Percentiles rank a stretch among this genome's conserved stretches.
Evolutionary conservation across 2,888 invertebrate species (phyloP).

Genomic region (Drosophila picticornis): DNA sequence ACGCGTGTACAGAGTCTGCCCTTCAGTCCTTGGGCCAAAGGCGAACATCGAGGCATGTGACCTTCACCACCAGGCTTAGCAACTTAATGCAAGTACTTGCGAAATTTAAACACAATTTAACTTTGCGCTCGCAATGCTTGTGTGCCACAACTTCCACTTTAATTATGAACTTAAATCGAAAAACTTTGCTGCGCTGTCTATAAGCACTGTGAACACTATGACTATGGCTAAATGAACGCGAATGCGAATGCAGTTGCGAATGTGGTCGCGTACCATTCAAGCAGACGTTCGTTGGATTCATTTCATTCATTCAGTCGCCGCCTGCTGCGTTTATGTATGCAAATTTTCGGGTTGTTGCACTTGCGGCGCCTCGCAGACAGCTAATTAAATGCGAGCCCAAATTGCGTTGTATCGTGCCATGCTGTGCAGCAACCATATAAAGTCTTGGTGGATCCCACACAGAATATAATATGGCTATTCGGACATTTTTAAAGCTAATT

Average conservation of each 20-base stretch:
- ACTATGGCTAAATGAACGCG: conserved; percentile 14
- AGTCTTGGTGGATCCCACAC: conserved; percentile 26
- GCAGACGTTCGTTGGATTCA: conserved; percentile 49
- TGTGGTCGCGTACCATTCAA: conserved; percentile 43
- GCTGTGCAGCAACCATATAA: conserved; percentile 47
- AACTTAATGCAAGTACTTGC: conserved; percentile 64
- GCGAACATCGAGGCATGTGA: conserved; percentile 44
- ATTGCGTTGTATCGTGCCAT: conserved; percentile 30
- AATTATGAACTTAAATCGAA: conserved; percentile 81
- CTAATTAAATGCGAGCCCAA: conserved; percentile 70
- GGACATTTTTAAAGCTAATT: conserved; percentile 70
- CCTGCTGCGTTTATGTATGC: conserved; percentile 63
- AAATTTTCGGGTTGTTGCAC: conserved; percentile 76
- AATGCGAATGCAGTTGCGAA: neutral
- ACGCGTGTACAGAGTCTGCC: conserved; percentile 5
- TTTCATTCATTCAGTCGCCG: conserved; percentile 42
- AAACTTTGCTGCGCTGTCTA: conserved; percentile 60
- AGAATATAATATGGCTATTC: conserved; percentile 38
- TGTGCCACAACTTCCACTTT: conserved; percentile 54
- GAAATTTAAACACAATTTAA: conserved; percentile 78
- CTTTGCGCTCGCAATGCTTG: conserved; percentile 45
- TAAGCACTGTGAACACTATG: conserved; percentile 14
- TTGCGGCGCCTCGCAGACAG: conserved; percentile 64
- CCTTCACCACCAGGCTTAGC: conserved; percentile 57
- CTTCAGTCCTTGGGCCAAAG: conserved; percentile 25